Percentiles rank a stretch among this genome's conserved stretches.
phyloP scores from a whole-genome alignment of 2,888 invertebrate genomes.

The Mamestra brassicae region DNA sequence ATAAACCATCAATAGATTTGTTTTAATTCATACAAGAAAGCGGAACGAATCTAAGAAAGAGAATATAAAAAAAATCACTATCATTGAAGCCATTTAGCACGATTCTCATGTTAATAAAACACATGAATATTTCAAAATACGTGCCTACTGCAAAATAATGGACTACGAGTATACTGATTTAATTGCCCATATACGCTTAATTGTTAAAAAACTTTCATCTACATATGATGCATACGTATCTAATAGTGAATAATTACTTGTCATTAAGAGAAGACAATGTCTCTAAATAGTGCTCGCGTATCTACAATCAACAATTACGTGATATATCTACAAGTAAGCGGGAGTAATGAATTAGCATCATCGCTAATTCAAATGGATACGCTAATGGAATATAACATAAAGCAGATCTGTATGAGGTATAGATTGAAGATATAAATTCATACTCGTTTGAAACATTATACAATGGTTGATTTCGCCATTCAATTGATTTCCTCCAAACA shows the following conservation, averaged over 20 bases:
- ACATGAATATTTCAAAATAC: constrained; percentile 41
- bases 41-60: constrained; percentile 17
- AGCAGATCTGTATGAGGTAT: not conserved
- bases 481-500: not conserved
- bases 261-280: constrained; percentile 41
- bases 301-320: constrained; percentile 45
- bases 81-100: constrained; percentile 11
- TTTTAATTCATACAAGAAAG: constrained; percentile 32
- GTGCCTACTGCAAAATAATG: constrained; percentile 35
- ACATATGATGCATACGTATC: constrained; percentile 34
- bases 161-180: constrained; percentile 25
- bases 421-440: not conserved
- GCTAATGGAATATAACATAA: constrained; percentile 7
- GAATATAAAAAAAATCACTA: constrained; percentile 22
- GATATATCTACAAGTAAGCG: constrained; percentile 29
- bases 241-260: constrained; percentile 45
- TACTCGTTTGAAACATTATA: not conserved
- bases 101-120: constrained; percentile 45
- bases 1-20: constrained; percentile 1
- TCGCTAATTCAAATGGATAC: not conserved
- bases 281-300: constrained; percentile 31
- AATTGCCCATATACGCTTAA: constrained; percentile 42
- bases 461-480: not conserved
- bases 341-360: not conserved
- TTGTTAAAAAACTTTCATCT: constrained; percentile 49